Percentiles rank a stretch among this genome's conserved stretches.
Evolutionary conservation across 2,797 vertebrate genomes (phyloP).

Genomic region (Cyprinella venusta): DNA sequence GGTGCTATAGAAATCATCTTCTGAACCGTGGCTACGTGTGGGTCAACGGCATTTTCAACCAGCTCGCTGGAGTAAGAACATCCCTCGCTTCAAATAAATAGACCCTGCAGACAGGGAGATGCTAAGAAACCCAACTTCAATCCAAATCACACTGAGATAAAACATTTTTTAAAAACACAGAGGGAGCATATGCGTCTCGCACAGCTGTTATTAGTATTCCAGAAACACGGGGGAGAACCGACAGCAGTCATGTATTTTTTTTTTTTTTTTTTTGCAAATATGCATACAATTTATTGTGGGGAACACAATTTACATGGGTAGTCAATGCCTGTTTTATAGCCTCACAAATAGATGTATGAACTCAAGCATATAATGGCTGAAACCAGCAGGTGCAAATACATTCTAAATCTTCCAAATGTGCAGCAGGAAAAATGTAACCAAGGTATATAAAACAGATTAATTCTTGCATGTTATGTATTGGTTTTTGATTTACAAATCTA

Average conservation of each 20-base stretch:
- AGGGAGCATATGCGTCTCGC: constrained; percentile 73
- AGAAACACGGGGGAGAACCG: constrained; percentile 86
- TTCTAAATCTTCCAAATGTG: constrained; percentile 99
- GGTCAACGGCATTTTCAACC: constrained; percentile 73
- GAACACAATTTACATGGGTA: constrained; percentile 99
- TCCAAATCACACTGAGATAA: constrained; percentile 69
- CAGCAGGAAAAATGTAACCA: constrained; percentile 95
- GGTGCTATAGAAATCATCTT: constrained; percentile 65
- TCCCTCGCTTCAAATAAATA: constrained; percentile 60
- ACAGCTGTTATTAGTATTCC: constrained; percentile 91
- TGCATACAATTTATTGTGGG: constrained; percentile 99
- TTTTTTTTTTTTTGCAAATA: constrained; percentile 89
- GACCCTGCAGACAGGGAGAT: constrained; percentile 39
- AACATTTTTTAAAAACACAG: constrained; percentile 59
- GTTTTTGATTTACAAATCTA: constrained; percentile 98
- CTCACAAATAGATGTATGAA: constrained; percentile 99
- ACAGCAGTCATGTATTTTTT: constrained; percentile 94
- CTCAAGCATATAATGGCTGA: constrained; percentile 98
- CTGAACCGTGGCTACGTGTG: constrained; percentile 70
- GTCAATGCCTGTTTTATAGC: constrained; percentile 99
- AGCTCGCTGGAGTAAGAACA: constrained; percentile 68
- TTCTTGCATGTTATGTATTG: constrained; percentile 95
- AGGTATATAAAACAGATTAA: constrained; percentile 99
- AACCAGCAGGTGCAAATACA: constrained; percentile 97
- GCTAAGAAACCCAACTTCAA: constrained; percentile 70